These are phyloP conservation scores for Nyctibius bracteatus DNA, from an alignment of 2,113 vertebrate species.

Conservation along the genomic window DNA sequence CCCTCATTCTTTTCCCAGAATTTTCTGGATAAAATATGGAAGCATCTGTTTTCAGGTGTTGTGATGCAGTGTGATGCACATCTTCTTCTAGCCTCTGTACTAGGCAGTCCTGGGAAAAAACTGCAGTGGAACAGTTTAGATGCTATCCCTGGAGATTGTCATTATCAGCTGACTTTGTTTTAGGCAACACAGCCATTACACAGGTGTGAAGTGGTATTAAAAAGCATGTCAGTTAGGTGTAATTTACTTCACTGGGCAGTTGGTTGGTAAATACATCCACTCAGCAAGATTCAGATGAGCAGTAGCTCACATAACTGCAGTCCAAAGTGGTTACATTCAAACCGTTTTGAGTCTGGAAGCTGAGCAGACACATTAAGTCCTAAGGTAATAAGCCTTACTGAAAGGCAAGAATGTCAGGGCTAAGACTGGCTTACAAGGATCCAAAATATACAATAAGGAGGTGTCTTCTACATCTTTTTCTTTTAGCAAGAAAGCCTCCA, in stretches of 20 bases:
- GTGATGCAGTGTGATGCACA: neutral
- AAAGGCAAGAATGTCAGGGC: neutral
- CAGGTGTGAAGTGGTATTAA: neutral
- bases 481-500: neutral
- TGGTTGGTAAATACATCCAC: neutral
- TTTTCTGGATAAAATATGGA: neutral
- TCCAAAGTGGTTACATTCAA: neutral
- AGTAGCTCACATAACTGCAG: neutral
- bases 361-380: neutral
- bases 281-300: neutral
- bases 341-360: neutral
- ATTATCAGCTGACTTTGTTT: neutral
- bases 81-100: neutral
- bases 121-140: neutral
- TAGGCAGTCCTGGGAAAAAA: neutral
- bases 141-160: neutral
- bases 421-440: neutral
- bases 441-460: neutral
- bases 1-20: neutral
- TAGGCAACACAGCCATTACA: neutral
- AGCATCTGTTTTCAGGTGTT: neutral
- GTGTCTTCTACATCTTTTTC: neutral
- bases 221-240: neutral
- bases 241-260: neutral
- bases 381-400: neutral